These are phyloP conservation scores for Eristalinus sepulchralis DNA, from an alignment of 2,888 invertebrate species.

Conservation along the genomic window DNA sequence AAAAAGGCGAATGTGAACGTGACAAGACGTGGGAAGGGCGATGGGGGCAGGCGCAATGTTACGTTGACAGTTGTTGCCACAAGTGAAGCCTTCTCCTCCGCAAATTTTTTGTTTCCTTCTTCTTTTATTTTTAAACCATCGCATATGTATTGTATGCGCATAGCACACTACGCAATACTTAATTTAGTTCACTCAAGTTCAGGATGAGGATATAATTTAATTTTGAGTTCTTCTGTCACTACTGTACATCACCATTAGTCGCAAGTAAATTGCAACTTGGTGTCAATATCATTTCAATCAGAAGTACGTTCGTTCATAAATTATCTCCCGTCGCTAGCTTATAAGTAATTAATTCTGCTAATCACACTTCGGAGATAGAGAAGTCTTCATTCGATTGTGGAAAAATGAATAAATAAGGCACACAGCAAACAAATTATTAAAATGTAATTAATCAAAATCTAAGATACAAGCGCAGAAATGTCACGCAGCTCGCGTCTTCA, in stretches of 20 bases:
- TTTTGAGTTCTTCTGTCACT: background rate
- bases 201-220: background rate
- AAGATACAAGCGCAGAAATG: slow-evolving; percentile 19
- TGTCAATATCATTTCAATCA: background rate
- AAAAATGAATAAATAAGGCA: background rate
- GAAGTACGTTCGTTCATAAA: background rate
- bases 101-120: slow-evolving; percentile 34
- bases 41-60: slow-evolving; percentile 61
- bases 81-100: slow-evolving; percentile 59
- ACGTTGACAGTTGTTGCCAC: slow-evolving; percentile 58
- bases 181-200: slow-evolving; percentile 57
- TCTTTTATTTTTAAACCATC: slow-evolving; percentile 5
- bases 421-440: slow-evolving; percentile 53
- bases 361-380: background rate
- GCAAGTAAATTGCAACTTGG: background rate
- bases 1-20: slow-evolving; percentile 28
- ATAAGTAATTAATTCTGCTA: background rate
- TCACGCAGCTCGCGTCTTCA: slow-evolving; percentile 39
- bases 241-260: no score
- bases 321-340: background rate
- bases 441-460: slow-evolving; percentile 62
- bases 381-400: background rate
- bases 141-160: background rate
- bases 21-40: slow-evolving; percentile 17
- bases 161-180: background rate